Percentiles rank a stretch among this genome's conserved stretches.
Conservation (phyloP, 2,888 invertebrate species). For the Polymixis flavicincta region DNA sequence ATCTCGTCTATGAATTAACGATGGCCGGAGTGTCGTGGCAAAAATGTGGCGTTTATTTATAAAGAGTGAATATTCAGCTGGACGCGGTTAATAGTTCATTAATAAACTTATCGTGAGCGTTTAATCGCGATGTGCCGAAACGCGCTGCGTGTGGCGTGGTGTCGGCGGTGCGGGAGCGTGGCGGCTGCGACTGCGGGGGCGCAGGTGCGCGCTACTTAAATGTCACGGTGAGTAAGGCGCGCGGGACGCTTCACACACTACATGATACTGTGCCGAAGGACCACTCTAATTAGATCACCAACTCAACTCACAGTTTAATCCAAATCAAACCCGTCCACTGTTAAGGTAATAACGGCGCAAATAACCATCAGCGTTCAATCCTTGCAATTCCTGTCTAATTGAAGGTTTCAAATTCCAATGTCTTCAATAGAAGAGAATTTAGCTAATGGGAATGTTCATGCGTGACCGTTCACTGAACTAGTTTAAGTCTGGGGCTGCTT, state of each 20-base stretch:
- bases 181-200: constrained; percentile 18
- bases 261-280: constrained; percentile 20
- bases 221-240: constrained; percentile 44
- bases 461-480: no score
- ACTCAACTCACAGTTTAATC: no score
- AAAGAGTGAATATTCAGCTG: constrained; percentile 55
- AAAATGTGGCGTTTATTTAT: constrained; percentile 45
- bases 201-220: constrained; percentile 50
- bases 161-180: constrained; percentile 15
- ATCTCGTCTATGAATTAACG: constrained; percentile 56
- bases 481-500: not conserved
- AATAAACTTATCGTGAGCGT: constrained; percentile 61
- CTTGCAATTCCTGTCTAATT: not conserved
- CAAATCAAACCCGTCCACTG: not conserved
- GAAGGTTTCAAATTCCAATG: not conserved
- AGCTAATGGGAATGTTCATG: not conserved
- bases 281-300: not conserved
- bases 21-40: constrained; percentile 33
- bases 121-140: constrained; percentile 62
- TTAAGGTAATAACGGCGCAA: not conserved
- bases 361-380: not conserved
- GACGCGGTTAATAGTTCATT: constrained; percentile 59
- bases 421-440: not conserved
- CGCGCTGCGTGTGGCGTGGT: constrained; percentile 41
- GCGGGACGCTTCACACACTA: constrained; percentile 4